A percentile compares a stretch with the other conserved stretches of the same genome.
phyloP scores from a whole-genome alignment of 92 coral and sea anemone species.

The Zoanthus sociatus region DNA sequence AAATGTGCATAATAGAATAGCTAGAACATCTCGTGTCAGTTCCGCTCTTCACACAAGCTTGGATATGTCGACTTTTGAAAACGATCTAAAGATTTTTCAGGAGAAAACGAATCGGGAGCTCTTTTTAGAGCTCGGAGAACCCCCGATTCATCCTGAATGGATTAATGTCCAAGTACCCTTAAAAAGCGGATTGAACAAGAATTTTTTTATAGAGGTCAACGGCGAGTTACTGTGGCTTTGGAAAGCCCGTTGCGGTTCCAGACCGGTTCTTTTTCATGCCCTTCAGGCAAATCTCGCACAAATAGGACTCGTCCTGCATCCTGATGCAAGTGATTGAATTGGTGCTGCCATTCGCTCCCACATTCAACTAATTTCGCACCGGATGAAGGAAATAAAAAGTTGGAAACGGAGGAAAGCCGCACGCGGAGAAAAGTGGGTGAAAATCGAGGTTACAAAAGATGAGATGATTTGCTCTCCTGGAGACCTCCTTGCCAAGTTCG shows the following conservation, averaged over 20 bases:
- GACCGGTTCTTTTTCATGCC: not conserved
- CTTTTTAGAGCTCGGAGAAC: too few species aligned
- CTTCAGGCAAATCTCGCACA: not conserved
- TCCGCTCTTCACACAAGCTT: too few species aligned
- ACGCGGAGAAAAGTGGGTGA: not conserved
- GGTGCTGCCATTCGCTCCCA: constrained; percentile 1
- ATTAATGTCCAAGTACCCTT: not conserved
- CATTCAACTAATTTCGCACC: not conserved
- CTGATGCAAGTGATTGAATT: not conserved
- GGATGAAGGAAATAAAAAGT: not conserved
- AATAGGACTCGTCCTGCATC: constrained; percentile 4
- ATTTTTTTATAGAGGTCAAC: not conserved
- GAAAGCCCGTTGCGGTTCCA: not conserved
- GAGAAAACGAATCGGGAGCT: too few species aligned
- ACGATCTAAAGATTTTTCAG: too few species aligned
- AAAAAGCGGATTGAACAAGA: not conserved
- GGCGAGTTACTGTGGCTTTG: constrained; percentile 31
- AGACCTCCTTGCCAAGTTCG: constrained; percentile 8
- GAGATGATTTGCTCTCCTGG: constrained; percentile 9
- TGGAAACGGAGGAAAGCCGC: constrained; percentile 13
- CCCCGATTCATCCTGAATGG: too few species aligned
- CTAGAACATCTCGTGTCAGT: too few species aligned
- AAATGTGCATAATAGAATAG: too few species aligned
- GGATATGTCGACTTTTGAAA: too few species aligned
- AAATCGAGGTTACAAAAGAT: not conserved